phyloP scores from a whole-genome alignment of 2,113 vertebrate species.

The Ameiurus melas region DNA sequence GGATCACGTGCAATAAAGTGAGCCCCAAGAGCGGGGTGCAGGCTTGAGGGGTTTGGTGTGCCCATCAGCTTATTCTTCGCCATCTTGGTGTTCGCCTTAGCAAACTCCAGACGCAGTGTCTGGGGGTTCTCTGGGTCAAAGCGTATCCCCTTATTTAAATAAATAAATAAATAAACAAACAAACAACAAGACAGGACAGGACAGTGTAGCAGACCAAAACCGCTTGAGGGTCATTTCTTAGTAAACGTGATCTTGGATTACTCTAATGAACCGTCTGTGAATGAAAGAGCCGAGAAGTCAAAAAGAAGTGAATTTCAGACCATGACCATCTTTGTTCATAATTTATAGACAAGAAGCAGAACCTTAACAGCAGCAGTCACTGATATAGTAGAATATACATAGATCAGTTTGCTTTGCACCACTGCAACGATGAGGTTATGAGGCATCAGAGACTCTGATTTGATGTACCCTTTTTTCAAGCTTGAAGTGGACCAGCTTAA shows the following conservation, averaged over 20 bases:
- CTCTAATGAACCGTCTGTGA: not conserved
- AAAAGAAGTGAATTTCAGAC: not conserved
- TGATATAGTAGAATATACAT: not conserved
- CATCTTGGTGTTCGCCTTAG: constrained; percentile 91
- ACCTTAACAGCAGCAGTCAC: not conserved
- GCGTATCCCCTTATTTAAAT: constrained; percentile 76
- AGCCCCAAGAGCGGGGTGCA: constrained; percentile 82
- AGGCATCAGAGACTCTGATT: not conserved
- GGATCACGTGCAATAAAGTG: constrained; percentile 87
- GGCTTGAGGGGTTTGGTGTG: constrained; percentile 81
- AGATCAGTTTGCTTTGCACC: not conserved
- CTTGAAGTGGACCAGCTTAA: not conserved
- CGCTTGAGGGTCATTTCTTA: not conserved
- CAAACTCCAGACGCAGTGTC: constrained; percentile 86
- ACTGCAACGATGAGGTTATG: not conserved
- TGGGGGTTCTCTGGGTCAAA: constrained; percentile 89
- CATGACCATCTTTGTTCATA: not conserved
- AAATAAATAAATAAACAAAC: too few relatives aligned
- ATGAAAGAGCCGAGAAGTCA: not conserved
- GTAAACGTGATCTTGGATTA: not conserved
- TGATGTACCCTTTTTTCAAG: not conserved
- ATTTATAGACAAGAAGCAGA: not conserved
- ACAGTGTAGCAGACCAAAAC: not conserved
- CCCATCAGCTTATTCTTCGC: constrained; percentile 88
- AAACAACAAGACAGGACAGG: too few relatives aligned